These are phyloP conservation scores for Caenorhabditis sulstoni DNA, from an alignment of 2,888 invertebrate genomes.

Conservation along the genomic window DNA sequence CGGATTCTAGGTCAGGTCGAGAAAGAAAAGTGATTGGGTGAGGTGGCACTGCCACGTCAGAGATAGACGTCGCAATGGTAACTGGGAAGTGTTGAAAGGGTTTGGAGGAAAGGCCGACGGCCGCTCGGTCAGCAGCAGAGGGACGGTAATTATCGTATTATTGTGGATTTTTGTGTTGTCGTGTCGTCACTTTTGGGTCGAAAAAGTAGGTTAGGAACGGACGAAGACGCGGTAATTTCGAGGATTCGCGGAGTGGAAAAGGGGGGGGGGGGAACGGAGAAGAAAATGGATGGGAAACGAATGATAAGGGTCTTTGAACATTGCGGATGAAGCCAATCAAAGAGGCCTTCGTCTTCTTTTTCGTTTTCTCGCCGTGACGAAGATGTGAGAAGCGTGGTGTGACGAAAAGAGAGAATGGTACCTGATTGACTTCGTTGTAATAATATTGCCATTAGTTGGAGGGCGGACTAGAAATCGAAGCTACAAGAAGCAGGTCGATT, in stretches of 20 bases:
- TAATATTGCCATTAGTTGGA: conserved; percentile 49
- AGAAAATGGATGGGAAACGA: background rate
- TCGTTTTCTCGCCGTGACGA: conserved; percentile 9
- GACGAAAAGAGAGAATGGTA: conserved; percentile 30
- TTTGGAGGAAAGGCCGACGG: background rate
- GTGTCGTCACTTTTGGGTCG: conserved; percentile 2
- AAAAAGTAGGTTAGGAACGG: conserved; percentile 42
- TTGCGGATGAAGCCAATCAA: conserved; percentile 40
- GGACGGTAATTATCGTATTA: conserved; percentile 47
- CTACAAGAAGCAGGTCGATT: conserved; percentile 14
- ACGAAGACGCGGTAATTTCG: conserved; percentile 22
- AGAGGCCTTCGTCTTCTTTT: too few species aligned
- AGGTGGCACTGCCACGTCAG: too few species aligned
- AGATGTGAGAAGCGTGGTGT: conserved; percentile 13
- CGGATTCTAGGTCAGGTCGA: too few species aligned
- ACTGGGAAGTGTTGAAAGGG: background rate
- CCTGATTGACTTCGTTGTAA: conserved; percentile 50
- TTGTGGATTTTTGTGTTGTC: conserved; percentile 36
- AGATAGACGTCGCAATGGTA: too few species aligned
- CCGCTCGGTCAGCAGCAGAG: background rate
- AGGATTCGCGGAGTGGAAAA: conserved; percentile 8
- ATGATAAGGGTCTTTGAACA: conserved; percentile 29
- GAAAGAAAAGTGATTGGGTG: too few species aligned
- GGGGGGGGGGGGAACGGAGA: background rate
- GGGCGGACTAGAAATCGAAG: background rate